These are phyloP conservation scores for Bursaphelenchus mucronatus DNA, from an alignment of 1,140 invertebrate species.

Conservation along the genomic window DNA sequence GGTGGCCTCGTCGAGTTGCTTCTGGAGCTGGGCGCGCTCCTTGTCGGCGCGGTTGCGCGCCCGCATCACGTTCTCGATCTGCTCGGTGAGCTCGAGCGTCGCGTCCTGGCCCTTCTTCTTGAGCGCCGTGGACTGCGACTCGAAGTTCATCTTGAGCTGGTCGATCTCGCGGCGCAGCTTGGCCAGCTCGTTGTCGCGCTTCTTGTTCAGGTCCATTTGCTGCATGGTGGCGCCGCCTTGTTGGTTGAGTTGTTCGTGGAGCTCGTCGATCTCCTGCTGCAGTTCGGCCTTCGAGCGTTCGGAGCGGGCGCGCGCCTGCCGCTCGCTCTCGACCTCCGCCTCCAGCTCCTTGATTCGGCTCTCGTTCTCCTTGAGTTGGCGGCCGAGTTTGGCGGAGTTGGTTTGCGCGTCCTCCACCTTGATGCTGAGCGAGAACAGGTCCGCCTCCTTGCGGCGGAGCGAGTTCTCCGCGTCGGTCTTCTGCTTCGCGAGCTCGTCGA, in stretches of 20 bases:
- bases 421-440: slow-evolving; percentile 57
- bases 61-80: slow-evolving; percentile 98
- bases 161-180: slow-evolving; percentile 96
- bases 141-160: slow-evolving; percentile 94
- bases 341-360: slow-evolving; percentile 91
- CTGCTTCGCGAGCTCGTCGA: slow-evolving; percentile 70
- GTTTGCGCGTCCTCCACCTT: slow-evolving; percentile 97
- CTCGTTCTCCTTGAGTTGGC: slow-evolving; percentile 97
- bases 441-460: slow-evolving; percentile 54
- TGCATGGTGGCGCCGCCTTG: slow-evolving; percentile 89
- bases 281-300: slow-evolving; percentile 94
- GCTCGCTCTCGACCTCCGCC: slow-evolving; percentile 93
- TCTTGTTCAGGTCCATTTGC: slow-evolving; percentile 97
- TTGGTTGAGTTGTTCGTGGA: slow-evolving; percentile 74
- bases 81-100: slow-evolving; percentile 93
- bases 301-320: slow-evolving; percentile 77
- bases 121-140: slow-evolving; percentile 83
- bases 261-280: slow-evolving; percentile 89
- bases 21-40: slow-evolving; percentile 83
- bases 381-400: slow-evolving; percentile 85
- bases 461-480: slow-evolving; percentile 49
- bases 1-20: slow-evolving; percentile 87
- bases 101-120: slow-evolving; percentile 99
- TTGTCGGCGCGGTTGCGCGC: slow-evolving; percentile 92
- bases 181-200: slow-evolving; percentile 93